These are phyloP conservation scores for Takifugu flavidus DNA, from an alignment of 2,113 vertebrate species.

Conservation along the genomic window DNA sequence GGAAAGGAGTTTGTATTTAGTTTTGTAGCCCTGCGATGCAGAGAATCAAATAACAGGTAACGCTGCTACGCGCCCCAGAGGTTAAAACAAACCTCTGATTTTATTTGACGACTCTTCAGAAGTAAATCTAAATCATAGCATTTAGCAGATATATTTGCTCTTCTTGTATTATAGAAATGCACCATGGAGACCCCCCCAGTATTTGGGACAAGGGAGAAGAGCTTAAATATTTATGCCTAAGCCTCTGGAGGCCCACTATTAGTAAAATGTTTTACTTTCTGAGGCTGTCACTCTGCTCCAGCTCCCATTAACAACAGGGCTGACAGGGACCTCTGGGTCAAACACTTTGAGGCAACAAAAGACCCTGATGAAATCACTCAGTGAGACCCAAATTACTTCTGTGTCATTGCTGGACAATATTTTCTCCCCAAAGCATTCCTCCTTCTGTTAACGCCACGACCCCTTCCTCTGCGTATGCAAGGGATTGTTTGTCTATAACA, in stretches of 20 bases:
- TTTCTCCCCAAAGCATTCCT: slow-evolving; percentile 77
- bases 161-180: slow-evolving; percentile 73
- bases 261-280: slow-evolving; percentile 82
- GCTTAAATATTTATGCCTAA: slow-evolving; percentile 83
- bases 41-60: no score
- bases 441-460: slow-evolving; percentile 75
- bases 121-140: slow-evolving; percentile 35
- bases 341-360: slow-evolving; percentile 81
- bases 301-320: slow-evolving; percentile 76
- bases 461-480: slow-evolving; percentile 72
- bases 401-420: slow-evolving; percentile 84
- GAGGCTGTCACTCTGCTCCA: slow-evolving; percentile 75
- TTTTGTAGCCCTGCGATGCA: neutral
- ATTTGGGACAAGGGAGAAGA: slow-evolving; percentile 74
- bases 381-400: slow-evolving; percentile 83
- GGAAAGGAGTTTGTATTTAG: slow-evolving; percentile 24
- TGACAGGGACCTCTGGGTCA: slow-evolving; percentile 81
- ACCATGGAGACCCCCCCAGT: slow-evolving; percentile 79
- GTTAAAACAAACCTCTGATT: neutral
- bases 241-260: slow-evolving; percentile 79
- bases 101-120: slow-evolving; percentile 13
- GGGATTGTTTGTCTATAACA: slow-evolving; percentile 79
- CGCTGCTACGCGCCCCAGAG: neutral
- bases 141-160: slow-evolving; percentile 68
- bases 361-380: slow-evolving; percentile 77